Evolutionary conservation across 64 coral and sea anemone species (phyloP), one percentile per base, ranked within the genome.

Genomic region (Cladopsammia gracilis): DNA sequence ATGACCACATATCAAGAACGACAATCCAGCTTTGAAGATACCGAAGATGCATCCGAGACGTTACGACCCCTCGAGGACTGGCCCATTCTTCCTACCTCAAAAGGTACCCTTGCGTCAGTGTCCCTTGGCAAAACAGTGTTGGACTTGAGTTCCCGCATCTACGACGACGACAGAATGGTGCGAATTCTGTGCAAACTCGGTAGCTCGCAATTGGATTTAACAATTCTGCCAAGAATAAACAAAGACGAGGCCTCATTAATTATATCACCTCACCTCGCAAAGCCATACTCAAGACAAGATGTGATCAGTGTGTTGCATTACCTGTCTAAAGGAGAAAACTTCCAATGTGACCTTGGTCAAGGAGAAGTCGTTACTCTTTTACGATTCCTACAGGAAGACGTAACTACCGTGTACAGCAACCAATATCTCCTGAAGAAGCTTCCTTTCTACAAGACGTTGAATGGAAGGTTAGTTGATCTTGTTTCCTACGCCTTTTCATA

Each of bases 311-410:
- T 91, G 12, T 59, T 97, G 20, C 81, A 97, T 56, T 77, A 91
- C 67, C 45, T 97, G 54, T 93, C 90, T 24, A 97, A 82, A 79
- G 85, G 52, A n/a, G 79, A 94, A 5, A 69, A 91, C 34, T 75
- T 97, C 25, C 44, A 70, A 66, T 86, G 48, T 56, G 73, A 81
- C 11, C 81, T 97, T 54, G 70, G 83, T 12, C 88, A 94, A 44
- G 64, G 64, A 2, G 96, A 97, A 54, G 91, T 97, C 48, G 62
- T 94, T 26, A 76, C 73, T n/a, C 65, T 97, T 10, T 15, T 97
- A 57, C 78, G 75, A n/a, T 97, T 97, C 60, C 85, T 97, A 12
- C 96, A 97, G 88, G 96, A 97, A 69, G 96, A 97, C 49, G 88
- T 94, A 43, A 94, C 96, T 70, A 90, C 92, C 25, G 92, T 97